Evolutionary conservation across 2,888 invertebrate species (phyloP), one percentile per base, ranked within the genome.

Genomic region (Leptinotarsa juncta): DNA sequence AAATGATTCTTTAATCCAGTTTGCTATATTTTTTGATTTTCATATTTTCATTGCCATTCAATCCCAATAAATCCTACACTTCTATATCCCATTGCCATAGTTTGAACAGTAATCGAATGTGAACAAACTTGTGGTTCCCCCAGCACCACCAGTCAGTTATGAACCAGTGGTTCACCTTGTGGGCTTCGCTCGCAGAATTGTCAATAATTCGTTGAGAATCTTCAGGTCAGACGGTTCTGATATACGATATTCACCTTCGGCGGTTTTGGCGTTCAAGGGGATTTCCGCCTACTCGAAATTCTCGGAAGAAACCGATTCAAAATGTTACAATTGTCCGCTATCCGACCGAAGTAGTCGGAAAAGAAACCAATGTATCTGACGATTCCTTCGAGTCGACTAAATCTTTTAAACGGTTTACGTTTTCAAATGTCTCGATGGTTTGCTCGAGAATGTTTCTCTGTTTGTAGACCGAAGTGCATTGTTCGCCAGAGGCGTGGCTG

Each of bases 391-490:
- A 42, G 62, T 62, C 62, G 32, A 62, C 62, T 62, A 42, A 62
- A 62, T 62, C 62, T 62, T 42, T 32, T 62, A 62, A 62, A 62
- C 42, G 62, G 42, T 62, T 62, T 62, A 62, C 32, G 42, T 62
- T 62, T 62, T 62, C 62, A 42, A 62, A 62, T 62, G 62, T 62
- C 62, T 62, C 62, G 32, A 32, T 42, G n/a, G 62, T 42, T 32
- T 26, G 62, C 42, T n/a, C 62, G 62, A 42, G 62, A 62, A 62
- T 62, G 62, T 62, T 62, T 62, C 62, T 62, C 62, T 62, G 62
- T 62, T 62, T 62, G 62, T 62, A 26, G 62, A 62, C 62, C 26
- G n/a, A 12, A 62, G 62, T 62, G 62, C 62, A 62, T 62, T 62
- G 62, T 62, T 62, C 62, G n/a, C 26, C 62, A 62, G 62, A 62